Base-by-base conservation (phyloP, 2,113 vertebrate genomes). In the Hippocampus zosterae region DNA sequence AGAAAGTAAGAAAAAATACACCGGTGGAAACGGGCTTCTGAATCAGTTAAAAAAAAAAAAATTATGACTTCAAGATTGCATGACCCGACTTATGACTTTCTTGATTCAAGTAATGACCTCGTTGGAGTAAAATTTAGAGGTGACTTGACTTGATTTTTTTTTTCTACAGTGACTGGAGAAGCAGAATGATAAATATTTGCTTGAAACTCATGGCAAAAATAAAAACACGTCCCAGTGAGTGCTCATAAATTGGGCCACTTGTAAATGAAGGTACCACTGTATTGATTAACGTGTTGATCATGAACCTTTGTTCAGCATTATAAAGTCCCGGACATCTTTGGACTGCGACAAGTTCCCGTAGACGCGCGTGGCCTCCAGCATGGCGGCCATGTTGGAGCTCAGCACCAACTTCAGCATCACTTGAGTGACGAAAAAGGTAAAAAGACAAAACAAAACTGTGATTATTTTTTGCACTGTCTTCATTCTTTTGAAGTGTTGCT, bases 321-420 rank as follows among this genome's bases (percentile, higher is more conserved):
- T 80, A 19, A 85, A 87, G 72, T 85, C 81, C 40, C 87, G 76
- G 57, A 87, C 85, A 19, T 82, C 81, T 68, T 78, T 68, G 9
- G 76, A 81, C 65, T 76, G 83, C 0, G 89, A 80, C 72, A 90
- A 19, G 78, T 90, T 90, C 69, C 89, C 89, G 53, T 84, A 89
- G 0, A 88, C 88, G 2, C 87, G 83, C 1, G 72, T 71, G 72
- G 88, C 89, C 67, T 90, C 89, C 0, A 87, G 83, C 73, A 84
- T 71, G 50, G 83, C 73, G 6, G 79, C 83, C 77, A 81, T 80
- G 13, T 84, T 85, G 66, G 77, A 77, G 76, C 87, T 84, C 55
- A 87, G 75, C 76, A 90, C 2, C 83, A 90, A 48, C 83, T 89
- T 88, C 78, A 85, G 19, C 80, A 85, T 77, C 75, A 87, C 89